Evolutionary conservation across 2,888 invertebrate species (phyloP).

Genomic region (Drosophila tripunctata): DNA sequence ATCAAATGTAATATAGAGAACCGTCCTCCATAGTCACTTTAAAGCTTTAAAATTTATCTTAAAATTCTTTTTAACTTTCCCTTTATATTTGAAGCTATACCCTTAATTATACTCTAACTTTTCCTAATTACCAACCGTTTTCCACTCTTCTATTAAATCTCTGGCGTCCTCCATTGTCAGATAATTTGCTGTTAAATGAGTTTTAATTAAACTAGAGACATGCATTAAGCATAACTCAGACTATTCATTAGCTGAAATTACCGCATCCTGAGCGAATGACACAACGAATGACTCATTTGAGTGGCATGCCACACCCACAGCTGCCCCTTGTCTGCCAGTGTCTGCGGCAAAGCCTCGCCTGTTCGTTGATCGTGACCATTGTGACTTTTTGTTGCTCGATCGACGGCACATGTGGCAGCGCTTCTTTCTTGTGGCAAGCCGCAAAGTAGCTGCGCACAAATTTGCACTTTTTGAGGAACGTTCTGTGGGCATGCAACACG

Average conservation of each 20-base stretch:
- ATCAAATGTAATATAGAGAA: neutral
- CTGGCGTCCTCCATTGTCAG: neutral
- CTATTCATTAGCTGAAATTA: slow-evolving; percentile 3
- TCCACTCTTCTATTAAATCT: too few relatives aligned
- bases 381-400: slow-evolving; percentile 51
- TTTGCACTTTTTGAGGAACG: slow-evolving; percentile 66
- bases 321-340: neutral
- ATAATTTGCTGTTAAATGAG: neutral
- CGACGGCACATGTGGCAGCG: slow-evolving; percentile 32
- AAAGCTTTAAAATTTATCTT: neutral
- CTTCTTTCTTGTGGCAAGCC: neutral
- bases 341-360: neutral
- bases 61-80: too few relatives aligned
- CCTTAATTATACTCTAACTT: too few relatives aligned
- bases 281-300: slow-evolving; percentile 43
- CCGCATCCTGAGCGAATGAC: slow-evolving; percentile 1
- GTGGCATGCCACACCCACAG: slow-evolving; percentile 25
- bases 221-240: neutral
- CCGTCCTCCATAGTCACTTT: neutral
- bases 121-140: too few relatives aligned
- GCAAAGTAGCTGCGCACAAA: slow-evolving; percentile 62
- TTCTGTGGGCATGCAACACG: slow-evolving; percentile 51
- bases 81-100: too few relatives aligned
- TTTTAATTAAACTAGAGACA: neutral
- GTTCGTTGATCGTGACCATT: slow-evolving; percentile 59